These are phyloP conservation scores for Pheosia gnoma DNA, from an alignment of 2,888 invertebrate genomes.

Conservation along the genomic window DNA sequence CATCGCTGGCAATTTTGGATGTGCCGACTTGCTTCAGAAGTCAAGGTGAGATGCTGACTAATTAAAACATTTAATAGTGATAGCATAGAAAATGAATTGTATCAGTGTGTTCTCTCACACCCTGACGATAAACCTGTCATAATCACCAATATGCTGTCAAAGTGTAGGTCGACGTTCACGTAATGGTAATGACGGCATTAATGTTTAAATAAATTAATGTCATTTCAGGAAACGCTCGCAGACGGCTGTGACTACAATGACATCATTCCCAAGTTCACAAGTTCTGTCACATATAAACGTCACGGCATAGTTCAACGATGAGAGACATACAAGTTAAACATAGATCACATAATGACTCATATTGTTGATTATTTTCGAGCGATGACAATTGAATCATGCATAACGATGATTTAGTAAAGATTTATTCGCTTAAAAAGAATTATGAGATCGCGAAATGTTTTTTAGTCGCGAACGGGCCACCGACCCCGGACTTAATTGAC, in stretches of 20 bases:
- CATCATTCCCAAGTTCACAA: constrained; percentile 56
- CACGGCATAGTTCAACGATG: constrained; percentile 63
- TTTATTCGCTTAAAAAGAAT: neutral
- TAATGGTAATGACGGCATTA: constrained; percentile 36
- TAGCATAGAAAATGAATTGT: no score
- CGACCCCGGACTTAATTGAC: constrained; percentile 53
- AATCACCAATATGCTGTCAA: no score
- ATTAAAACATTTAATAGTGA: no score
- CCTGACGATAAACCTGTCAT: no score
- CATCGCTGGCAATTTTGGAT: constrained; percentile 27
- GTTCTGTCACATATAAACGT: constrained; percentile 51
- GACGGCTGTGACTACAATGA: constrained; percentile 56
- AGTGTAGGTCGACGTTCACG: constrained; percentile 14
- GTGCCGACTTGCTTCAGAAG: constrained; percentile 21
- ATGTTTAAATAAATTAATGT: constrained; percentile 9
- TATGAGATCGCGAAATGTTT: neutral
- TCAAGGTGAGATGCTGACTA: constrained; percentile 25
- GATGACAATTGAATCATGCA: constrained; percentile 1
- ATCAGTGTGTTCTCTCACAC: no score
- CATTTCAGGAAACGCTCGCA: constrained; percentile 29
- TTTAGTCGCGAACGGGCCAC: constrained; percentile 42
- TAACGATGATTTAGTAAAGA: no score
- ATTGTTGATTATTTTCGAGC: neutral
- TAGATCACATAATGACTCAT: neutral
- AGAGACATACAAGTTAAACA: constrained; percentile 48